Base-by-base conservation (phyloP, 2,888 invertebrate species). In the Tipula confusa region DNA sequence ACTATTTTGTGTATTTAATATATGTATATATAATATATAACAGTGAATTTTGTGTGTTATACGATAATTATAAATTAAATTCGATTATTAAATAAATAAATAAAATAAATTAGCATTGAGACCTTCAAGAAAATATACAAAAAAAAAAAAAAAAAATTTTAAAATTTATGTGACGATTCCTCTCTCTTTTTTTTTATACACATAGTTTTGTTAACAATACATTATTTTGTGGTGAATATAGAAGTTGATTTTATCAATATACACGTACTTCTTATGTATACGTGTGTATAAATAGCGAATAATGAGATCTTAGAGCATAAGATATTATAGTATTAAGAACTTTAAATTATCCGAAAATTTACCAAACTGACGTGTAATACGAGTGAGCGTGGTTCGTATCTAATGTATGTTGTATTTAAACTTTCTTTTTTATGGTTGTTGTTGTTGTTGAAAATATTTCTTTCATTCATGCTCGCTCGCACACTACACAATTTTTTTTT, bases 91-190 rank as follows among this genome's bases (percentile, higher is more conserved):
- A 18, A 64, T 43, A 11, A 43, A 15, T 43, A 43, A 43, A 64
- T 64, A 64, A 64, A n/a, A 64, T 64, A 64, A 64, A 64, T 64
- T 64, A 64, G 64, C 64, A 64, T n/a, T 13, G 24, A 64, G 64
- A 64, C 64, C 64, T 64, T 64, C 64, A 64, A 24, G 24, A 64
- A 64, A 64, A 9, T n/a, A n/a, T 24, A 64, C 64, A 64, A 64
- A 64, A 64, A 64, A 48, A 48, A 9, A 64, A 64, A 24, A 64
- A 9, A 64, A 64, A 43, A 64, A 43, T 43, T n/a, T n/a, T n/a
- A 24, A 64, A 18, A 64, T 2, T 64, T 64, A 24, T 64, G 64
- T 64, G 64, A 64, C 64, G 64, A 64, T 64, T 64, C 64, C 64
- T 64, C 64, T 64, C 64, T 64, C 64, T 64, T 64, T 64, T 64